Conservation (phyloP, 1,140 invertebrate genomes). For the Scaptomyza pallida region DNA sequence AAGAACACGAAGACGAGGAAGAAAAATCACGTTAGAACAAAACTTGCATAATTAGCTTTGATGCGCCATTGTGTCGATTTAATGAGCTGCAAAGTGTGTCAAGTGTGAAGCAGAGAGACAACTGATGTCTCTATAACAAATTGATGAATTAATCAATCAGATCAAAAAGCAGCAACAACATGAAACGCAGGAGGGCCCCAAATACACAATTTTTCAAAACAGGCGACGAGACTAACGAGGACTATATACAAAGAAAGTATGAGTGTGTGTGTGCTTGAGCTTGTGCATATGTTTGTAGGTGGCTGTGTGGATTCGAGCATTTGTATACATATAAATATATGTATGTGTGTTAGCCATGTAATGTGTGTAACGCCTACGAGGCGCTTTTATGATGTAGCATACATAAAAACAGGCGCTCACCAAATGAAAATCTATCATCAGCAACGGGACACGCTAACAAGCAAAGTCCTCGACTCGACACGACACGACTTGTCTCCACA, state of each 20-base stretch:
- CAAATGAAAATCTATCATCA: constrained; percentile 78
- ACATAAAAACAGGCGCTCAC: constrained; percentile 66
- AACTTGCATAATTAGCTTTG: constrained; percentile 78
- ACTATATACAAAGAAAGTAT: constrained; percentile 43
- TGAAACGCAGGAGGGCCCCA: not conserved
- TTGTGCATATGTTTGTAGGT: constrained; percentile 32
- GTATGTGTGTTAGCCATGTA: constrained; percentile 17
- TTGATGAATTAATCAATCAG: constrained; percentile 82
- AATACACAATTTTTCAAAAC: constrained; percentile 59
- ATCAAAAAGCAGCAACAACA: constrained; percentile 31
- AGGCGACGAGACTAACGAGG: constrained; percentile 45
- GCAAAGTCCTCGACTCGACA: constrained; percentile 6
- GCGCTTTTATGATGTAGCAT: constrained; percentile 72
- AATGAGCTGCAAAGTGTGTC: constrained; percentile 80
- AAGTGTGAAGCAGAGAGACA: constrained; percentile 60
- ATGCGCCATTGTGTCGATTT: constrained; percentile 76
- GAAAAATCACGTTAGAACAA: constrained; percentile 12
- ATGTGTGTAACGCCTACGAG: constrained; percentile 69
- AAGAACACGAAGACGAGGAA: constrained; percentile 14
- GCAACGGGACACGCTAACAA: constrained; percentile 59
- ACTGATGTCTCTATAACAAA: constrained; percentile 76
- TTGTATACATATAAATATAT: not conserved
- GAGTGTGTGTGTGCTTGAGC: constrained; percentile 14
- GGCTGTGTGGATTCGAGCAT: not conserved
- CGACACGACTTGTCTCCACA: not conserved